phyloP scores from a whole-genome alignment of 2,797 vertebrate species.

The Cottoperca gobio region DNA sequence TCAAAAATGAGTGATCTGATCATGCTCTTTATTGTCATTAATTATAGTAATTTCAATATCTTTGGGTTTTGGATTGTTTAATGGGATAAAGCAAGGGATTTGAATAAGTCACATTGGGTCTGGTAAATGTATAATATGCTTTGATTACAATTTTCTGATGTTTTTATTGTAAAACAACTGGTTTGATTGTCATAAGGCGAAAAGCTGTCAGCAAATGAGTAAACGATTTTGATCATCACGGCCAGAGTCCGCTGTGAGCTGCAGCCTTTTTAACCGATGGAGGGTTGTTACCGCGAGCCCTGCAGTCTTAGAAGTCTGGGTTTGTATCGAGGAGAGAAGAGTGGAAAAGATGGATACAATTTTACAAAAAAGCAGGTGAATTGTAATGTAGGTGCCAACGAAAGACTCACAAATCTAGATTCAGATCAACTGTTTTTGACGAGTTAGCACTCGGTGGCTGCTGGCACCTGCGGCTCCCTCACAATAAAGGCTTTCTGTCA shows the following conservation, averaged over 20 bases:
- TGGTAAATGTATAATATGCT: not conserved
- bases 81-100: not conserved
- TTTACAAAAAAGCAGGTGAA: not conserved
- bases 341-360: not conserved
- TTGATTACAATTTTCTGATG: not conserved
- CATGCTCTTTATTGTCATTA: not conserved
- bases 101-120: not conserved
- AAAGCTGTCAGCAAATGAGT: constrained; percentile 44
- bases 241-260: too few relatives aligned
- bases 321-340: constrained; percentile 27
- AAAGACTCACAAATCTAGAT: not conserved
- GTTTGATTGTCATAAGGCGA: constrained; percentile 36
- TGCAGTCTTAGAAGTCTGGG: constrained; percentile 21
- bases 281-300: not conserved
- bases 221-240: constrained; percentile 38
- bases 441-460: not conserved
- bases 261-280: constrained; percentile 40
- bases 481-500: not conserved
- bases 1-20: not conserved
- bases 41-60: not conserved
- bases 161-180: not conserved
- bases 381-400: not conserved
- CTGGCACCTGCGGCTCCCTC: constrained; percentile 10
- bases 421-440: not conserved
- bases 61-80: not conserved